A percentile compares a stretch with the other conserved stretches of the same genome.
Evolutionary conservation across 2,888 invertebrate genomes (phyloP).

Genomic region (Leptinotarsa peninsularis): DNA sequence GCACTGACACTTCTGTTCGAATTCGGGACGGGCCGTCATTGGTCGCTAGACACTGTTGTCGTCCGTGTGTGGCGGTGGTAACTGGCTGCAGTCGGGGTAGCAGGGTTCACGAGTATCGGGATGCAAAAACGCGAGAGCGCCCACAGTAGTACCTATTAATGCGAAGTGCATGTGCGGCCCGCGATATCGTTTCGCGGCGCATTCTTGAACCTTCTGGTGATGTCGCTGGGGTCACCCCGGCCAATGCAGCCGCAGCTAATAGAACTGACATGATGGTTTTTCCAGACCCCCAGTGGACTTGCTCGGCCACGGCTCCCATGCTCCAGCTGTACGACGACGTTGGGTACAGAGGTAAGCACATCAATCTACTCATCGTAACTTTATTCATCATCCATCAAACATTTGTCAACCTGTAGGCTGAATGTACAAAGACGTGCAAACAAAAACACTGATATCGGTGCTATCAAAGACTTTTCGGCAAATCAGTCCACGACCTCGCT

Average conservation of each 20-base stretch:
- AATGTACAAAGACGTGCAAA: slow-evolving; percentile 7
- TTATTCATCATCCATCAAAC: neutral
- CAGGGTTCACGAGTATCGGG: slow-evolving; percentile 38
- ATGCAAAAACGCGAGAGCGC: slow-evolving; percentile 48
- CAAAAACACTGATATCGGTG: slow-evolving; percentile 29
- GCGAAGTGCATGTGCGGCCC: slow-evolving; percentile 63
- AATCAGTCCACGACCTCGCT: slow-evolving; percentile 21
- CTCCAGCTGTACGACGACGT: slow-evolving; percentile 76
- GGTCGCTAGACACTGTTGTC: slow-evolving; percentile 8
- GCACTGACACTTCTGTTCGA: slow-evolving; percentile 44
- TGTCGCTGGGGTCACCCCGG: slow-evolving; percentile 55
- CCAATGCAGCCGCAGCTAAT: slow-evolving; percentile 52
- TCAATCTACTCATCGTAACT: slow-evolving; percentile 18
- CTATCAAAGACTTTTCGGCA: slow-evolving; percentile 28
- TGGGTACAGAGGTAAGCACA: slow-evolving; percentile 71
- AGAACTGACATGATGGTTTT: slow-evolving; percentile 70
- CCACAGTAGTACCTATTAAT: slow-evolving; percentile 56
- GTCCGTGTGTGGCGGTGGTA: slow-evolving; percentile 40
- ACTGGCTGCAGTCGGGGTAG: slow-evolving; percentile 41
- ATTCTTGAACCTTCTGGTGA: slow-evolving; percentile 60
- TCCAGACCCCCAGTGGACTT: slow-evolving; percentile 73
- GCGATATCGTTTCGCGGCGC: slow-evolving; percentile 63
- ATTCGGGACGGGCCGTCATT: slow-evolving; percentile 24
- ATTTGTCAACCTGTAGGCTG: slow-evolving; percentile 31
- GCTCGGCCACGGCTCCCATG: slow-evolving; percentile 70